Conservation (phyloP, 2,797 vertebrate species). For the Myotis planiceps region DNA sequence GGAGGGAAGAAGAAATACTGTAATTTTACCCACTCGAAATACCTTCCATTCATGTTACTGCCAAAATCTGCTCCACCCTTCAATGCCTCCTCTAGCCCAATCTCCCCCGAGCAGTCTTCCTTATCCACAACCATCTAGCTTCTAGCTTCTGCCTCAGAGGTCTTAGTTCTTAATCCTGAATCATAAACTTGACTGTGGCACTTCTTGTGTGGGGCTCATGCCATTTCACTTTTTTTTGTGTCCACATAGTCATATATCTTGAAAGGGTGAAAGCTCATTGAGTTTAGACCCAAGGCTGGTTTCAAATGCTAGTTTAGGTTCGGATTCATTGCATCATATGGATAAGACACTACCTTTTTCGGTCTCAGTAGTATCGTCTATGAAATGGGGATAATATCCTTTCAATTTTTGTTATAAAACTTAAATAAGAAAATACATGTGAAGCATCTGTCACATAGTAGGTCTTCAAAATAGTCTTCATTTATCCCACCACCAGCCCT, state of each 20-base stretch:
- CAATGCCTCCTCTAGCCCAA: background rate
- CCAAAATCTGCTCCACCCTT: background rate
- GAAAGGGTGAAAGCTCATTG: background rate
- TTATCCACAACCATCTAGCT: background rate
- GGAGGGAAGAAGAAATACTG: background rate
- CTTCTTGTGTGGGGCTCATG: background rate
- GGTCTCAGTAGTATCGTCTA: background rate
- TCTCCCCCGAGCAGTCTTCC: background rate
- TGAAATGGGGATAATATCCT: background rate
- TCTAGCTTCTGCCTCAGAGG: background rate
- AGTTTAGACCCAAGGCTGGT: background rate
- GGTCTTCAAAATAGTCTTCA: background rate
- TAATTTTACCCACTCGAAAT: background rate
- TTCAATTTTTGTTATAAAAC: background rate
- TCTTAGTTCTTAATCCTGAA: background rate
- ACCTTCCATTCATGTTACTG: background rate
- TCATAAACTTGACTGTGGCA: background rate
- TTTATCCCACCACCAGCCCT: background rate
- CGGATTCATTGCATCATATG: background rate
- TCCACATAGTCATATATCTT: background rate
- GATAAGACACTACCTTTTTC: background rate
- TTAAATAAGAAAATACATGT: background rate
- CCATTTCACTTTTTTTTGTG: background rate
- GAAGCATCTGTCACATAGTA: background rate
- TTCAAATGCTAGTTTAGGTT: background rate